Conservation (phyloP, 2,113 vertebrate species). For the Rutilus rutilus region DNA sequence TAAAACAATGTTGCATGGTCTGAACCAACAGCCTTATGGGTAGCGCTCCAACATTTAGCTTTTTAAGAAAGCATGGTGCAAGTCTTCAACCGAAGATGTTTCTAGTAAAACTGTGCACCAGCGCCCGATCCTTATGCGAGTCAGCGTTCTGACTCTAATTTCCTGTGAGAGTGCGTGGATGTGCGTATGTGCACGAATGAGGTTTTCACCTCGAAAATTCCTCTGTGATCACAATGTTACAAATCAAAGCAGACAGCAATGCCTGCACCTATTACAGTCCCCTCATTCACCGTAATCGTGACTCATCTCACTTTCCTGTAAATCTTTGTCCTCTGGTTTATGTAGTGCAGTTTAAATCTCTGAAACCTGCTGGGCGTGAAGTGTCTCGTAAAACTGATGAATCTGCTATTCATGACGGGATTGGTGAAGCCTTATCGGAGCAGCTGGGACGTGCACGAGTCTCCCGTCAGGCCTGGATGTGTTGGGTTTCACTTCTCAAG, state of each 20-base stretch:
- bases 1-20: not conserved
- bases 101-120: not conserved
- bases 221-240: constrained; percentile 20
- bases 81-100: not conserved
- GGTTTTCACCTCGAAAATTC: constrained; percentile 16
- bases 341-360: constrained; percentile 27
- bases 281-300: constrained; percentile 8
- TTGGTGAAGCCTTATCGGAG: not conserved
- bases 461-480: not conserved
- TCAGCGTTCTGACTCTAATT: constrained; percentile 41
- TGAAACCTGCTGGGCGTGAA: constrained; percentile 32
- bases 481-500: not conserved
- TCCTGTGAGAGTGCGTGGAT: constrained; percentile 39
- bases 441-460: not conserved
- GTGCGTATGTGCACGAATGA: not conserved
- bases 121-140: constrained; percentile 10
- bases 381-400: constrained; percentile 36
- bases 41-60: too few species aligned
- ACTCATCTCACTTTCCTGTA: constrained; percentile 32
- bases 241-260: constrained; percentile 38
- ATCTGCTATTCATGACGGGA: constrained; percentile 38
- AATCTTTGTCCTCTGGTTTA: constrained; percentile 34
- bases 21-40: not conserved
- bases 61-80: not conserved
- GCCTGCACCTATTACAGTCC: constrained; percentile 29